These are phyloP conservation scores for Pomacea canaliculata DNA, from an alignment of 2,888 invertebrate genomes.

Conservation along the genomic window DNA sequence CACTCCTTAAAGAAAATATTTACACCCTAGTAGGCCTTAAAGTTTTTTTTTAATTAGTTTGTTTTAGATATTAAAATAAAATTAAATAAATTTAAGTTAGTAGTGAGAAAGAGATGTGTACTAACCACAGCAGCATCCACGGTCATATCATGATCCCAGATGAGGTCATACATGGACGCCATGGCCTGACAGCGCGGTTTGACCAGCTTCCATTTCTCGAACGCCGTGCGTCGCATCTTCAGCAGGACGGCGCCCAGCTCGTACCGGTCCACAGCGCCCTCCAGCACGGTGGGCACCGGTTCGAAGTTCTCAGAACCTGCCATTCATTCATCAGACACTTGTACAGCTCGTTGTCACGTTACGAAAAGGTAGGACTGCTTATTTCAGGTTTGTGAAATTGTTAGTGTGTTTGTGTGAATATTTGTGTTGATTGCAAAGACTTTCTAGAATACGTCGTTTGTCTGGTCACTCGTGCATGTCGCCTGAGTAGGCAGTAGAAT, in stretches of 20 bases:
- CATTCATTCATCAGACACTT: not conserved
- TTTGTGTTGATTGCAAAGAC: no score
- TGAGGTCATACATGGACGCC: conserved; percentile 24
- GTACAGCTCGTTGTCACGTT: not conserved
- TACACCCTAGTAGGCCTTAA: no score
- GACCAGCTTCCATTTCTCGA: conserved; percentile 10
- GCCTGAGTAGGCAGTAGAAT: no score
- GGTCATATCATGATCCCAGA: conserved; percentile 23
- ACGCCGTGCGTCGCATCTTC: conserved; percentile 9
- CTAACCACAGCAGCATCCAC: conserved; percentile 24
- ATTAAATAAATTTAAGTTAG: no score
- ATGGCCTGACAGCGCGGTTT: conserved; percentile 19
- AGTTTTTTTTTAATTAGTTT: no score
- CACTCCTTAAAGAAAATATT: no score
- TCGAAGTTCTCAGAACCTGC: conserved; percentile 16
- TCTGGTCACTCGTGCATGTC: no score
- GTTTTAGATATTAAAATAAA: no score
- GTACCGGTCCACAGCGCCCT: conserved; percentile 21
- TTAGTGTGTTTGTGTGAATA: no score
- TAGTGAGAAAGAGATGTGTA: no score
- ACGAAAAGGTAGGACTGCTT: not conserved
- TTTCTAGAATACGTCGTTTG: no score
- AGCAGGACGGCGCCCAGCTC: conserved; percentile 22
- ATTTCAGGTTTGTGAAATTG: no score
- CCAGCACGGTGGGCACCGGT: conserved; percentile 23